Conservation (phyloP, 2,113 vertebrate species). For the Corythoichthys intestinalis region DNA sequence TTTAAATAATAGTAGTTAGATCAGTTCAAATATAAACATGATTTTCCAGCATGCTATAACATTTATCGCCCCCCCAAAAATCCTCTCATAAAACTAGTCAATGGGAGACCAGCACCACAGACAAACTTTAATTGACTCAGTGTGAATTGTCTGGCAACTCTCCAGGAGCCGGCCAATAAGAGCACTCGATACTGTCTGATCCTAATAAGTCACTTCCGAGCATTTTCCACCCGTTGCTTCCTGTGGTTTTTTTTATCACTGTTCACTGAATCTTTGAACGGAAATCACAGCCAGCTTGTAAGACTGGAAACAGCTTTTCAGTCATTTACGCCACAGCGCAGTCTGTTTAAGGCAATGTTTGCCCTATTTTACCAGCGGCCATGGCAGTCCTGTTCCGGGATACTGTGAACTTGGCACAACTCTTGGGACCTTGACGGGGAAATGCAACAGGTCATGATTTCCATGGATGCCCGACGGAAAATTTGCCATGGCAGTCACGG, state of each 20-base stretch:
- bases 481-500: background rate
- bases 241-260: conserved; percentile 57
- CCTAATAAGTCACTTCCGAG: conserved; percentile 47
- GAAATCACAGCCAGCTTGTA: conserved; percentile 33
- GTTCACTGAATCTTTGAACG: conserved; percentile 36
- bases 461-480: background rate
- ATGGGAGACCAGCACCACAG: conserved; percentile 2
- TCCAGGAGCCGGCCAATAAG: conserved; percentile 43
- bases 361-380: background rate
- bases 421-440: background rate
- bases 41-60: conserved; percentile 13
- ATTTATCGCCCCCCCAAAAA: conserved; percentile 22
- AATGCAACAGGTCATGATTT: background rate
- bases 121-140: conserved; percentile 49
- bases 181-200: conserved; percentile 38
- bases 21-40: conserved; percentile 39
- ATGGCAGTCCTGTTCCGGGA: background rate
- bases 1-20: background rate
- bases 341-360: conserved; percentile 6
- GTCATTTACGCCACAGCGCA: conserved; percentile 4
- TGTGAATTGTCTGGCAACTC: conserved; percentile 45
- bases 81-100: conserved; percentile 37
- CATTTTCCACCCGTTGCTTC: conserved; percentile 28
- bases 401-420: background rate
- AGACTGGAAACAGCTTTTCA: conserved; percentile 36